A percentile compares a stretch with the other conserved stretches of the same genome.
phyloP scores from a whole-genome alignment of 2,797 vertebrate species.

The Antennarius maculatus region DNA sequence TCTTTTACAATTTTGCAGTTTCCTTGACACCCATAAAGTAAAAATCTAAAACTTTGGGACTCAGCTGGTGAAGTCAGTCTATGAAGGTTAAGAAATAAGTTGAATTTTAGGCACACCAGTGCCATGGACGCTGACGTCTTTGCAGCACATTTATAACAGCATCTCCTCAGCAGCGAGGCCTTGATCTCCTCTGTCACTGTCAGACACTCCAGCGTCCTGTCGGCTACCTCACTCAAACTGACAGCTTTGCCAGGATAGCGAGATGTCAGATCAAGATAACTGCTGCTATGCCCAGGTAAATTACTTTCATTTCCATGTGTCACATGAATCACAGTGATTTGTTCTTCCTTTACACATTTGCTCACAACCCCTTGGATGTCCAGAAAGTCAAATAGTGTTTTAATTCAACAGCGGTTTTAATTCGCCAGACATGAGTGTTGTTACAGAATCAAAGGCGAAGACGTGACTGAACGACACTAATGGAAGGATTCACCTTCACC shows the following conservation, averaged over 20 bases:
- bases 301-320: slow-evolving; percentile 4
- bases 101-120: not conserved
- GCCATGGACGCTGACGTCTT: not conserved
- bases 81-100: too few relatives aligned
- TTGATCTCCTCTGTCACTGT: not conserved
- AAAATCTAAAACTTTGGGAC: too few relatives aligned
- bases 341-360: not conserved
- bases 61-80: too few relatives aligned
- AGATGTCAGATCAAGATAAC: not conserved
- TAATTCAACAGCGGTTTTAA: slow-evolving; percentile 6
- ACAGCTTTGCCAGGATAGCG: not conserved
- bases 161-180: not conserved
- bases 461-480: not conserved
- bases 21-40: too few relatives aligned
- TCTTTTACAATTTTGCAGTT: too few relatives aligned
- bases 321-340: not conserved
- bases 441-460: not conserved
- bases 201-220: not conserved
- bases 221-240: not conserved
- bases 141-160: not conserved
- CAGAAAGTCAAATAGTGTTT: not conserved
- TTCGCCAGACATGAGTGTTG: not conserved
- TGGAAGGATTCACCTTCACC: slow-evolving; percentile 12
- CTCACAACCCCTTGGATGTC: not conserved
- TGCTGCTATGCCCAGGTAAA: not conserved